A percentile compares a stretch with the other conserved stretches of the same genome.
phyloP scores from a whole-genome alignment of 2,113 vertebrate species.

The Sclerurus mexicanus region DNA sequence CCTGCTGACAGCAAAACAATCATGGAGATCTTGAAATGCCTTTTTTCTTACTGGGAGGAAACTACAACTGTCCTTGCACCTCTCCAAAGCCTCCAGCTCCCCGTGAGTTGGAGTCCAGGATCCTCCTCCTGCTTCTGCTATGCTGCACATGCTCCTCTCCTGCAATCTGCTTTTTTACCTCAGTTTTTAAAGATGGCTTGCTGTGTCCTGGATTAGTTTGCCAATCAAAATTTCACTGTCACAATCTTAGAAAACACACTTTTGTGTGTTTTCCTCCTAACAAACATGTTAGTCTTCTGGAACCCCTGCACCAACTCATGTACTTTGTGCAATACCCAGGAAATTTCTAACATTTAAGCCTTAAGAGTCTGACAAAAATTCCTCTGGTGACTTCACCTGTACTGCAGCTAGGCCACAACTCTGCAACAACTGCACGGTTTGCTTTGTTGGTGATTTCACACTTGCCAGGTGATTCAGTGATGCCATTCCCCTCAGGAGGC shows the following conservation, averaged over 20 bases:
- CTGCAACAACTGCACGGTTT: background rate
- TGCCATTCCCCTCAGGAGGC: accelerated
- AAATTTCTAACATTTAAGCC: background rate
- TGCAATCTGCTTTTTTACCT: background rate
- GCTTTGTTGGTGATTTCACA: background rate
- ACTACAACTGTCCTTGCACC: background rate
- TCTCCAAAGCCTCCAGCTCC: background rate
- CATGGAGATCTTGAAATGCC: background rate
- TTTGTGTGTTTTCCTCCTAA: accelerated
- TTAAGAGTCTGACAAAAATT: background rate
- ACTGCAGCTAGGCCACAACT: background rate
- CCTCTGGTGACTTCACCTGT: background rate
- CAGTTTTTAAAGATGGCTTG: background rate
- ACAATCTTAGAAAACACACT: background rate
- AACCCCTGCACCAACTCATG: accelerated
- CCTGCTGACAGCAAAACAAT: background rate
- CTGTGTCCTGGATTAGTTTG: background rate
- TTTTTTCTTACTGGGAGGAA: background rate
- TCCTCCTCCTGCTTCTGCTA: background rate
- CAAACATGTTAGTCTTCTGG: background rate
- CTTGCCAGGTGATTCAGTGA: accelerated
- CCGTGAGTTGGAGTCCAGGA: accelerated
- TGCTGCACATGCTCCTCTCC: background rate
- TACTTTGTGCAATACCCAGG: background rate
- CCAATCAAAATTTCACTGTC: background rate